Base-by-base conservation (phyloP, 2,797 vertebrate species). In the Parambassis ranga region DNA sequence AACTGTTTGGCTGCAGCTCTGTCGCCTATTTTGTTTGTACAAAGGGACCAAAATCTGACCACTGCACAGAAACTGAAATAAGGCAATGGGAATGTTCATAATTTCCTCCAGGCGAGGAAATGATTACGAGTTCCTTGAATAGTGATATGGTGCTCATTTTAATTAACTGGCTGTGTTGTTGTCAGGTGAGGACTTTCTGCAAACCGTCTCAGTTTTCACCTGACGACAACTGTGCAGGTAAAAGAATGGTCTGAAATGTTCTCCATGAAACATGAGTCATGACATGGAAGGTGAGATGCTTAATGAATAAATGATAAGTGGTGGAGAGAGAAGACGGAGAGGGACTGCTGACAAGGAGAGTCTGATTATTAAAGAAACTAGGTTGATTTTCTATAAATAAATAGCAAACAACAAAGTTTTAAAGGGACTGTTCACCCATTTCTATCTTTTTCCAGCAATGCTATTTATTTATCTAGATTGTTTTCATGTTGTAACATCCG, bases 281-380 rank as follows among this genome's bases (percentile, higher is more conserved):
- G 79, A 75, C 31, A 65, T 79, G 81, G 44, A 83, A 71, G 68
- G 65, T 66, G 77, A 85, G 70, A 85, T 47, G 75, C 53, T 47
- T 0, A 2, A 76, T 87, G 81, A 83, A 86, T 83, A 79, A 86
- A 79, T 61, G 52, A 88, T 77, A 56, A 71, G 51, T 6, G 62
- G 22, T 48, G 49, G 52, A 55, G 46, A 62, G 59, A 46, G 48
- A 44, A 58, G 47, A n/a, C n/a, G n/a, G 33, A 57, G 28, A 46
- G 30, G 69, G 63, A 62, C 43, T 1, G n/a, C 49, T 47, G 73
- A 71, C 30, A 31, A 39, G 59, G 38, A 70, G n/a, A 10, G 50
- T 37, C 59, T 56, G 65, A 83, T 70, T 61, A 49, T 64, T 43
- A 71, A 27, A 26, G 18, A 70, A 59, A 72, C 30, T 27, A 26